Percentiles rank a stretch among this genome's conserved stretches.
Evolutionary conservation across 2,888 invertebrate genomes (phyloP).

Genomic region (Aspidapion aeneum): DNA sequence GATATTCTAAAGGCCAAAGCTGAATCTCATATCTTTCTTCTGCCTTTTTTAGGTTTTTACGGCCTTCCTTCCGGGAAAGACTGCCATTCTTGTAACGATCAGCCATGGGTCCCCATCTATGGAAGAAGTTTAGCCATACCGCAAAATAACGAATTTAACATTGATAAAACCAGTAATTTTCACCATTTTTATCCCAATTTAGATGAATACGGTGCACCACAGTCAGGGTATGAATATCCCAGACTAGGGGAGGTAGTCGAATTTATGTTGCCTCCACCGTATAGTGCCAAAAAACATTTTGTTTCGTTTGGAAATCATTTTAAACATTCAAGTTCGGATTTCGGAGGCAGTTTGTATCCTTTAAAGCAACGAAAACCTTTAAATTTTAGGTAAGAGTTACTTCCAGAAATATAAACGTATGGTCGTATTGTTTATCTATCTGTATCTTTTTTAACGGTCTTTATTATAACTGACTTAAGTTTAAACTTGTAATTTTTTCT

Average conservation of each 20-base stretch:
- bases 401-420: too few relatives aligned
- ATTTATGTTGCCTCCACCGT: slow-evolving; percentile 30
- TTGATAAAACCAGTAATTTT: slow-evolving; percentile 8
- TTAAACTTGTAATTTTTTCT: too few relatives aligned
- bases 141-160: slow-evolving; percentile 9
- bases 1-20: too few relatives aligned
- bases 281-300: slow-evolving; percentile 20
- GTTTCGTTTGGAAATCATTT: slow-evolving; percentile 14
- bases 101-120: slow-evolving; percentile 77
- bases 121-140: slow-evolving; percentile 20
- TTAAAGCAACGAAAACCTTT: too few relatives aligned
- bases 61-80: slow-evolving; percentile 33
- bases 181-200: slow-evolving; percentile 8
- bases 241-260: slow-evolving; percentile 21
- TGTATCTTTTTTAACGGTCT: too few relatives aligned
- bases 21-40: too few relatives aligned
- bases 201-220: slow-evolving; percentile 24
- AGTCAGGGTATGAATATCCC: slow-evolving; percentile 15
- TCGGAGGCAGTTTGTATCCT: not conserved
- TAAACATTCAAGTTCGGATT: slow-evolving; percentile 16
- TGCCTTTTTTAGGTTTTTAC: not conserved
- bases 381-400: not conserved
- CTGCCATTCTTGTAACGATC: slow-evolving; percentile 75
- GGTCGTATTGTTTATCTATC: too few relatives aligned
- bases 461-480: too few relatives aligned